phyloP scores from a whole-genome alignment of 2,797 vertebrate genomes.

The Argyrosomus regius region DNA sequence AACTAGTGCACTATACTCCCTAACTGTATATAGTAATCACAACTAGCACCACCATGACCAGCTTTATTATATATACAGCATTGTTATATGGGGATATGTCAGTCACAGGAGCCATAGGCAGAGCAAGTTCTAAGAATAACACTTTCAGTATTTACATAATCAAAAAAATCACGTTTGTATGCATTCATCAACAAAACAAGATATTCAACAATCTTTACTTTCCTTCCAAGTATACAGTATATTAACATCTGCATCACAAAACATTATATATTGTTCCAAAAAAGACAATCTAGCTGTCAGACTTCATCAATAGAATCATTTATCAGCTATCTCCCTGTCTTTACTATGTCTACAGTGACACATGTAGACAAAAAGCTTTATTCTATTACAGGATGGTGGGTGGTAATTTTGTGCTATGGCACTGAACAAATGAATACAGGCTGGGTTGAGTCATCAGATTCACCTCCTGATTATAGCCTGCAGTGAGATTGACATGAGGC shows the following conservation, averaged over 20 bases:
- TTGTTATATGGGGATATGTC: background rate
- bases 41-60: background rate
- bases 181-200: constrained; percentile 17
- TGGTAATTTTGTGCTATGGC: constrained; percentile 63
- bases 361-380: constrained; percentile 71
- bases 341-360: constrained; percentile 71
- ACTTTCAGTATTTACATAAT: background rate
- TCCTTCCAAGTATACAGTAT: constrained; percentile 25
- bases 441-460: constrained; percentile 76
- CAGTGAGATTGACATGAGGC: constrained; percentile 73
- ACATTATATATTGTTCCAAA: constrained; percentile 39
- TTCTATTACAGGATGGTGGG: constrained; percentile 70
- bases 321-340: constrained; percentile 61
- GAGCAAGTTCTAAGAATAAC: background rate
- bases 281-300: constrained; percentile 61
- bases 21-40: background rate
- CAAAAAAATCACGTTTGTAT: constrained; percentile 11
- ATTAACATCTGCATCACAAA: constrained; percentile 61
- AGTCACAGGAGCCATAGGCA: background rate
- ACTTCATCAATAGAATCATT: constrained; percentile 61
- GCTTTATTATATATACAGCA: constrained; percentile 2
- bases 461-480: constrained; percentile 79
- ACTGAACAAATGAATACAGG: constrained; percentile 71
- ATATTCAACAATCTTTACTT: constrained; percentile 12
- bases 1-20: background rate